Evolutionary conservation across 2,797 vertebrate genomes (phyloP).

Genomic region (Microctenopoma stevenorrisi): DNA sequence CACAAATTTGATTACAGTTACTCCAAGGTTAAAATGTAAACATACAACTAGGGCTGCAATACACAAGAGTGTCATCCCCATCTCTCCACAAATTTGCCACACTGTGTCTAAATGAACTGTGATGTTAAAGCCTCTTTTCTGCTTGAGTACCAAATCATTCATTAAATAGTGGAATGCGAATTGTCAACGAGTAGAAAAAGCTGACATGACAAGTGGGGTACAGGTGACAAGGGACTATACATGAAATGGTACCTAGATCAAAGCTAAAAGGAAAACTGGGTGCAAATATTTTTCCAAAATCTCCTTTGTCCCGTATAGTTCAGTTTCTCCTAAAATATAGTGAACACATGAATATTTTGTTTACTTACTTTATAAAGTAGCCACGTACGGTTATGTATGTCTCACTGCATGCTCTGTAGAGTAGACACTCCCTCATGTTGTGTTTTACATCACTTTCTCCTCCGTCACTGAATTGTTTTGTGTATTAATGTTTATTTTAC

Average conservation of each 20-base stretch:
- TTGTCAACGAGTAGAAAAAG: background rate
- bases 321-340: constrained; percentile 13
- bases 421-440: constrained; percentile 36
- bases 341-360: constrained; percentile 36
- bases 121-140: constrained; percentile 2
- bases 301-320: constrained; percentile 11
- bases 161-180: constrained; percentile 7
- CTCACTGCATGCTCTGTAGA: constrained; percentile 66
- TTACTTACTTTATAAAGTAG: constrained; percentile 44
- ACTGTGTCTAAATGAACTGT: constrained; percentile 24
- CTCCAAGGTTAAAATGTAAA: constrained; percentile 15
- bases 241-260: background rate
- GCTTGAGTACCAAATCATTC: constrained; percentile 2
- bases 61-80: constrained; percentile 15
- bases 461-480: constrained; percentile 8
- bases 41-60: constrained; percentile 31
- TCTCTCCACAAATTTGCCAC: constrained; percentile 3
- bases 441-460: constrained; percentile 30
- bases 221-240: background rate
- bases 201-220: background rate
- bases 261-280: background rate
- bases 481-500: constrained; percentile 27
- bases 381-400: constrained; percentile 21
- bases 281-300: background rate
- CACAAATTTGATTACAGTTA: constrained; percentile 19